Evolutionary conservation across 2,888 invertebrate genomes (phyloP).

Genomic region (Leptopilina myrica): DNA sequence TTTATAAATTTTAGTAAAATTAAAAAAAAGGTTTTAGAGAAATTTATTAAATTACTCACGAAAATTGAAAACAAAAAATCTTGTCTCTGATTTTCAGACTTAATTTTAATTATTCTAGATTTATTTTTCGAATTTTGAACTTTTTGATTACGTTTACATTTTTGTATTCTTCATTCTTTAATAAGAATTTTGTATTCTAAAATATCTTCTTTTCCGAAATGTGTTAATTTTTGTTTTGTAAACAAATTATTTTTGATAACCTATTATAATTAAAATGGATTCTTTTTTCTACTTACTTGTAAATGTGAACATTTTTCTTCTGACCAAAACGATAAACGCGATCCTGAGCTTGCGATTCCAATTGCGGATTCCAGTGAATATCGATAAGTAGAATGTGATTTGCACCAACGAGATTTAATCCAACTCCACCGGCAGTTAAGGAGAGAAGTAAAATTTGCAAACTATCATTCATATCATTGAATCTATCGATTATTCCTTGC

Average conservation of each 20-base stretch:
- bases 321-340: conserved; percentile 95
- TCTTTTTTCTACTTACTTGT: conserved; percentile 82
- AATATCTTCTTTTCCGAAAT: too few species aligned
- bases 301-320: conserved; percentile 86
- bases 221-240: too few species aligned
- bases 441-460: conserved; percentile 87
- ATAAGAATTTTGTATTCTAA: too few species aligned
- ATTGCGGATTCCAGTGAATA: conserved; percentile 98
- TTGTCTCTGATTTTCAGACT: too few species aligned
- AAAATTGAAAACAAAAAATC: too few species aligned
- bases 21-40: too few species aligned
- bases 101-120: too few species aligned
- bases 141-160: too few species aligned
- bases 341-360: conserved; percentile 96
- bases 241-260: too few species aligned
- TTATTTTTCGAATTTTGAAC: too few species aligned
- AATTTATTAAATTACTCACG: too few species aligned
- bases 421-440: conserved; percentile 95
- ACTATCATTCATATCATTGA: conserved; percentile 60
- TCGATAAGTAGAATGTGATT: conserved; percentile 94
- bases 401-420: conserved; percentile 94
- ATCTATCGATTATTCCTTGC: conserved; percentile 73
- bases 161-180: too few species aligned
- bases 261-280: conserved; percentile 80
- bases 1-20: background rate